phyloP scores from a whole-genome alignment of 2,888 invertebrate species.

The Pyrgus malvae region DNA sequence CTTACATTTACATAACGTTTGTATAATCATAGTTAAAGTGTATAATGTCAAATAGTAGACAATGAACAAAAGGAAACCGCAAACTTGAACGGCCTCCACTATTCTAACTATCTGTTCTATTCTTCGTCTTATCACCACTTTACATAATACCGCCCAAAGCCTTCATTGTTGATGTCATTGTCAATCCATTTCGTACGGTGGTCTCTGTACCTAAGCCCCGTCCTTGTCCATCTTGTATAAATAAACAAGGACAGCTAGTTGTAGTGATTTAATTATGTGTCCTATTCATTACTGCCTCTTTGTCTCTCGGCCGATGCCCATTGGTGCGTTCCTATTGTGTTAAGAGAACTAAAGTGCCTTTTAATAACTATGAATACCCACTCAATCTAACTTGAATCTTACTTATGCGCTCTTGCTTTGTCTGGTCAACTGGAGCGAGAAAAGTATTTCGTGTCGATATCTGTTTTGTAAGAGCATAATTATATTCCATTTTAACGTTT shows the following conservation, averaged over 20 bases:
- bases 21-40: too few species aligned
- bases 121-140: constrained; percentile 6
- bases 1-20: too few species aligned
- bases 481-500: too few species aligned
- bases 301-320: constrained; percentile 42
- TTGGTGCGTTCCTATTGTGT: constrained; percentile 44
- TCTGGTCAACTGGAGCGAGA: neutral
- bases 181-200: neutral
- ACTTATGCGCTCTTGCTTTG: neutral
- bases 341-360: constrained; percentile 43
- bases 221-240: constrained; percentile 12
- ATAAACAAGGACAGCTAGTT: constrained; percentile 25
- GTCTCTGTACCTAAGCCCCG: neutral
- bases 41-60: too few species aligned
- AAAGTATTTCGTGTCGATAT: too few species aligned
- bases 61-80: neutral
- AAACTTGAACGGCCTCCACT: neutral
- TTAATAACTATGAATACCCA: constrained; percentile 45
- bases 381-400: constrained; percentile 1
- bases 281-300: constrained; percentile 48
- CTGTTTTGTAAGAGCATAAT: too few species aligned
- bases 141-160: constrained; percentile 20
- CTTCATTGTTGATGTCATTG: constrained; percentile 13
- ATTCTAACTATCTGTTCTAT: too few species aligned
- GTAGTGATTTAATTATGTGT: constrained; percentile 48